phyloP scores from a whole-genome alignment of 1,140 invertebrate genomes.

The Drosophila persimilis region DNA sequence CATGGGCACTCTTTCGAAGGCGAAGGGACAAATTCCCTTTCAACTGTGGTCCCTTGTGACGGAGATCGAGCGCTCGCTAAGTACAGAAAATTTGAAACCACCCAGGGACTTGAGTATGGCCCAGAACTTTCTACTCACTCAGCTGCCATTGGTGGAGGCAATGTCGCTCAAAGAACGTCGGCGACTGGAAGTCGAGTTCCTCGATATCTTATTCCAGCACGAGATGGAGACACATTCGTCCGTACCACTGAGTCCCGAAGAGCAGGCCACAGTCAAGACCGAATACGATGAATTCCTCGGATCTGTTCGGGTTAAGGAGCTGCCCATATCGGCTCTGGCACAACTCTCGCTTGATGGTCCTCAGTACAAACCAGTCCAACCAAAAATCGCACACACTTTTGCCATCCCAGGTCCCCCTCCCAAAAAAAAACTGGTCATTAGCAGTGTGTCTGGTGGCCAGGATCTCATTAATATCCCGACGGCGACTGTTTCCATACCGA shows the following conservation, averaged over 20 bases:
- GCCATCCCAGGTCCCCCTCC: not conserved
- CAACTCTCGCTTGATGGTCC: not conserved
- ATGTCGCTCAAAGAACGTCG: slow-evolving; percentile 26
- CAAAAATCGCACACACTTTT: not conserved
- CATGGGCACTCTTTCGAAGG: slow-evolving; percentile 23
- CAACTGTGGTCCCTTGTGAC: slow-evolving; percentile 32
- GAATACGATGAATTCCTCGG: slow-evolving; percentile 56
- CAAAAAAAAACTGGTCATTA: slow-evolving; percentile 9
- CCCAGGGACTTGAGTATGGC: not conserved
- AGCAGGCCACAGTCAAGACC: not conserved
- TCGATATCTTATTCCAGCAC: slow-evolving; percentile 16
- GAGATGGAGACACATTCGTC: slow-evolving; percentile 4
- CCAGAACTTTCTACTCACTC: slow-evolving; percentile 28
- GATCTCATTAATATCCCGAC: not conserved
- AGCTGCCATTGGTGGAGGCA: slow-evolving; percentile 39
- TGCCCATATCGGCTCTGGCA: slow-evolving; percentile 5
- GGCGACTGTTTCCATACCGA: no score
- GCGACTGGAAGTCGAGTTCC: slow-evolving; percentile 45
- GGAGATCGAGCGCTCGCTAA: slow-evolving; percentile 30
- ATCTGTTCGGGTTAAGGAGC: slow-evolving; percentile 49
- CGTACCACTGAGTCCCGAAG: not conserved
- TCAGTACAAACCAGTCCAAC: not conserved
- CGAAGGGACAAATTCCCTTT: slow-evolving; percentile 19
- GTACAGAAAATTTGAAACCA: not conserved
- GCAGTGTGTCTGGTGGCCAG: slow-evolving; percentile 9